Evolutionary conservation across 2,797 vertebrate genomes (phyloP).

Genomic region (Danio choprae): DNA sequence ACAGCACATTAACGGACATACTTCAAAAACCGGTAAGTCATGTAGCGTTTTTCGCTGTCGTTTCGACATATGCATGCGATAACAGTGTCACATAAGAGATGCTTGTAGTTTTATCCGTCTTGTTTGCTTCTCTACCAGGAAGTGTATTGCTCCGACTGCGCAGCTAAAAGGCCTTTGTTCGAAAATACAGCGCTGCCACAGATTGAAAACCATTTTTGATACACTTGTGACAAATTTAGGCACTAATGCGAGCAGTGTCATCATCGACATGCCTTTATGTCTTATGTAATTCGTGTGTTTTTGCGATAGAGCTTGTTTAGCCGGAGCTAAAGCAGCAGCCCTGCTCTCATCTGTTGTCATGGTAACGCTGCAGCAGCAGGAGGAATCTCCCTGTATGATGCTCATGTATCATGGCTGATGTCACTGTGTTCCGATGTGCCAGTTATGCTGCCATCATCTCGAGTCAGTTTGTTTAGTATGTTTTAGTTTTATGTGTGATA

Average conservation of each 20-base stretch:
- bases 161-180: conserved; percentile 66
- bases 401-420: conserved; percentile 40
- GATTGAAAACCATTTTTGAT: neutral
- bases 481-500: neutral
- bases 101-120: conserved; percentile 53
- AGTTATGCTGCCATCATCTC: neutral
- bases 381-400: conserved; percentile 39
- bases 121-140: conserved; percentile 71
- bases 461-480: neutral
- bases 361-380: conserved; percentile 72
- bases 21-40: conserved; percentile 71
- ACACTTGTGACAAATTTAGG: neutral
- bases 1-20: conserved; percentile 36
- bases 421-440: conserved; percentile 20
- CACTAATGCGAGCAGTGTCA: neutral
- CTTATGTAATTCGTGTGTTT: conserved; percentile 1
- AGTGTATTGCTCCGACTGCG: conserved; percentile 64
- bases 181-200: neutral
- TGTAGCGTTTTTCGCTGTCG: conserved; percentile 38
- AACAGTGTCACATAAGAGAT: neutral
- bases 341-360: conserved; percentile 74
- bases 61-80: neutral
- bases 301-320: neutral
- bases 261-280: neutral
- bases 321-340: conserved; percentile 15